A percentile compares a stretch with the other conserved stretches of the same genome.
Conservation (phyloP, 2,797 vertebrate genomes). For the Helicolenus hilgendorfi region DNA sequence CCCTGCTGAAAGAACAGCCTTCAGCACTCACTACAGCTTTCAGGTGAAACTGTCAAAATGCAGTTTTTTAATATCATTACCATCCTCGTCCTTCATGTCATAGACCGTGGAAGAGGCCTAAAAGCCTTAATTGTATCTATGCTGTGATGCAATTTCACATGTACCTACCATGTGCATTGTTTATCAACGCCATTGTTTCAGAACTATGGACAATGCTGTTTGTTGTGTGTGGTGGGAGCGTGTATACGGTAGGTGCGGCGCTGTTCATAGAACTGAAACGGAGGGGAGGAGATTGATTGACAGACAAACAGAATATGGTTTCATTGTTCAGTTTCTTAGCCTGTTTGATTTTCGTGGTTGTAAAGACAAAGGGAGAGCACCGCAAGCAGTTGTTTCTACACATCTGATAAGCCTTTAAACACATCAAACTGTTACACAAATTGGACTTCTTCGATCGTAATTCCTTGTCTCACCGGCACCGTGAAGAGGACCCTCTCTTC, state of each 20-base stretch:
- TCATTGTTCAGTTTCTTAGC: not conserved
- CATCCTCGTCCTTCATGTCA: not conserved
- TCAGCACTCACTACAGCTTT: constrained; percentile 36
- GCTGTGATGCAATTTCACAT: not conserved
- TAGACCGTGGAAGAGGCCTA: not conserved
- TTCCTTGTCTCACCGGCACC: not conserved
- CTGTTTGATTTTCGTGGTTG: not conserved
- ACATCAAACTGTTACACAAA: not conserved
- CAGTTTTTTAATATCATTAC: constrained; percentile 15
- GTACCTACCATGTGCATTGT: not conserved
- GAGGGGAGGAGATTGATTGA: not conserved
- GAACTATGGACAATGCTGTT: not conserved
- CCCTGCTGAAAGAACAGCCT: constrained; percentile 48
- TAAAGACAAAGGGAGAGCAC: not conserved
- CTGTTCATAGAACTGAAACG: not conserved
- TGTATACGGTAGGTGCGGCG: not conserved
- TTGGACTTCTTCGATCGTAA: not conserved
- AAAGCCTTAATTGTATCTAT: not conserved
- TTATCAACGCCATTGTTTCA: not conserved
- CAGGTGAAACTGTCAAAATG: constrained; percentile 35
- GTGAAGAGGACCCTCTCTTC: too few relatives aligned
- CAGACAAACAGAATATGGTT: not conserved
- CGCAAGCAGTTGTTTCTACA: not conserved
- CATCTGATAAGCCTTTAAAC: not conserved
- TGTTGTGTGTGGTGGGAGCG: not conserved